These are phyloP conservation scores for Actinostola sp. DNA, from an alignment of 92 coral and sea anemone genomes.

Conservation along the genomic window DNA sequence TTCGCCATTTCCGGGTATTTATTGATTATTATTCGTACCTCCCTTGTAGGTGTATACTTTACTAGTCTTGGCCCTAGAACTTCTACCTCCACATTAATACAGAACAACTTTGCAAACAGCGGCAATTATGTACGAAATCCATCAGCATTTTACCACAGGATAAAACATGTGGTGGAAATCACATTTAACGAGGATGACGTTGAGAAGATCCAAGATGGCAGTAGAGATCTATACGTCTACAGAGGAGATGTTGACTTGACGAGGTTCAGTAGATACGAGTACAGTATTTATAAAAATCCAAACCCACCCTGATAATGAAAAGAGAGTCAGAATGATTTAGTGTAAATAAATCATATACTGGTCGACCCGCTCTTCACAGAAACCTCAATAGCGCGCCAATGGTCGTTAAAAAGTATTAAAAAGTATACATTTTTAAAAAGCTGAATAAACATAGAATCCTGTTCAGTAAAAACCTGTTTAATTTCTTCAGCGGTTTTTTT, in stretches of 20 bases:
- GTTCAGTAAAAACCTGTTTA: too few species aligned
- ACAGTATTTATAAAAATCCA: neutral
- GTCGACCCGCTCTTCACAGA: too few species aligned
- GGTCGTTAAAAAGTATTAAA: too few species aligned
- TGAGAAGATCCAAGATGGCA: neutral
- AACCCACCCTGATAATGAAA: too few species aligned
- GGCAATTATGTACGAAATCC: neutral
- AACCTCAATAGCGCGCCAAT: too few species aligned
- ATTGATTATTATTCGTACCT: too few species aligned
- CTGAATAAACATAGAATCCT: too few species aligned
- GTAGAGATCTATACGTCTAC: neutral
- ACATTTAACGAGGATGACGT: neutral
- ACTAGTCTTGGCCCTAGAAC: neutral
- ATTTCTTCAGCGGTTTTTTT: too few species aligned
- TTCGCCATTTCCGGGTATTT: too few species aligned
- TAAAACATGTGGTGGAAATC: neutral
- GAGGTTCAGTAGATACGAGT: neutral
- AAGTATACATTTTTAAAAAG: too few species aligned
- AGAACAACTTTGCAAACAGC: neutral
- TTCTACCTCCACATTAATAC: neutral
- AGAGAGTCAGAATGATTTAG: too few species aligned
- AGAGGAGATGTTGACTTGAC: constrained; percentile 1
- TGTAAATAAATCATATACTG: too few species aligned
- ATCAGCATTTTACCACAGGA: neutral
- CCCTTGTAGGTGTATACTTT: constrained; percentile 6